Evolutionary conservation across 2,113 vertebrate genomes (phyloP).

Genomic region (Nothobranchius furzeri): DNA sequence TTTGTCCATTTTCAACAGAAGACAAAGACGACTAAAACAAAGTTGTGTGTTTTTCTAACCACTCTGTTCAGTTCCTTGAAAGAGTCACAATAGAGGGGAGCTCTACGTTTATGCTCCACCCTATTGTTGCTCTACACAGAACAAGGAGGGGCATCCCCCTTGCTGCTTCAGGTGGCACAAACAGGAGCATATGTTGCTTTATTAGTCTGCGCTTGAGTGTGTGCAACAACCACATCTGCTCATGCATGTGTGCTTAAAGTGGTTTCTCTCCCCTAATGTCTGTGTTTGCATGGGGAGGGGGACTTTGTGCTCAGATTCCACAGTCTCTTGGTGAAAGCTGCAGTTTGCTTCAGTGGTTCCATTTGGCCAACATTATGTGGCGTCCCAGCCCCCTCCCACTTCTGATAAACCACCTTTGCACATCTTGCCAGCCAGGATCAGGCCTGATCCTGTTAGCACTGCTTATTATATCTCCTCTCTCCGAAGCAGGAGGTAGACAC

Average conservation of each 20-base stretch:
- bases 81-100: conserved; percentile 19
- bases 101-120: conserved; percentile 14
- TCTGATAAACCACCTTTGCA: conserved; percentile 42
- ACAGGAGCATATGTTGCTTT: conserved; percentile 69
- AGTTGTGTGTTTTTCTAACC: neutral
- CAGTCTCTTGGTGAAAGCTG: conserved; percentile 67
- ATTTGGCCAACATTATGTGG: conserved; percentile 63
- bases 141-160: conserved; percentile 66
- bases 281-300: conserved; percentile 47
- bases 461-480: too few relatives aligned
- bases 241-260: conserved; percentile 50
- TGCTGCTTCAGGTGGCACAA: conserved; percentile 74
- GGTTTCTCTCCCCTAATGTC: conserved; percentile 39
- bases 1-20: neutral
- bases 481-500: conserved; percentile 12
- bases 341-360: conserved; percentile 67
- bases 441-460: conserved; percentile 41
- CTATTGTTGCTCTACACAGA: conserved; percentile 6
- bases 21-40: neutral
- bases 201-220: conserved; percentile 49
- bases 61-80: conserved; percentile 9
- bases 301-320: conserved; percentile 60
- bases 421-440: conserved; percentile 44
- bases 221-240: conserved; percentile 38
- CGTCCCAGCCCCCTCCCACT: conserved; percentile 3